Percentiles rank a stretch among this genome's conserved stretches.
phyloP scores from a whole-genome alignment of 2,113 vertebrate species.

The Elaphurus davidianus region DNA sequence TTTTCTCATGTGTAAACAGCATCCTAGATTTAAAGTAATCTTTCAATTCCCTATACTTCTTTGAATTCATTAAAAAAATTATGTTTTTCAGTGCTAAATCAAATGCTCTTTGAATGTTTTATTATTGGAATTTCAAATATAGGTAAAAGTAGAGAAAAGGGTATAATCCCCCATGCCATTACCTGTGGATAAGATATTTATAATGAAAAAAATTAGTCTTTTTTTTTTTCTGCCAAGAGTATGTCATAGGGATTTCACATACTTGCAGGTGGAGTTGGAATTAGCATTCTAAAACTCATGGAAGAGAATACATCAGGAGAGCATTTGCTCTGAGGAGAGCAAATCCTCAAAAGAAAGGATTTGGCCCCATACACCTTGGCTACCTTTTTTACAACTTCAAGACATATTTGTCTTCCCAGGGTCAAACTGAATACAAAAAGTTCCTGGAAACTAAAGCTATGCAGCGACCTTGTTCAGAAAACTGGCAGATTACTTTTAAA shows the following conservation, averaged over 20 bases:
- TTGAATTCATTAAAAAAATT: conserved; percentile 8
- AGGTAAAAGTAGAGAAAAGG: neutral
- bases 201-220: neutral
- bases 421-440: neutral
- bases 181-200: neutral
- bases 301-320: neutral
- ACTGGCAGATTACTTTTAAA: neutral
- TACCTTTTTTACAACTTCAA: neutral
- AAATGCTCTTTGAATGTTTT: neutral
- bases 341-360: neutral
- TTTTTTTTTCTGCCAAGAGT: neutral
- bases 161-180: neutral
- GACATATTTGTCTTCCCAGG: neutral
- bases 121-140: conserved; percentile 4
- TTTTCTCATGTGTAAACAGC: neutral
- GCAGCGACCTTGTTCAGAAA: neutral
- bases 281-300: neutral
- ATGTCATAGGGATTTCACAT: neutral
- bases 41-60: neutral
- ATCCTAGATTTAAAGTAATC: neutral
- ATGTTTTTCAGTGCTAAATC: neutral
- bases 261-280: neutral
- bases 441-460: neutral
- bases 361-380: too few species aligned
- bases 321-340: neutral